phyloP scores from a whole-genome alignment of 2,888 invertebrate genomes.

The Watsonalla cultraria region DNA sequence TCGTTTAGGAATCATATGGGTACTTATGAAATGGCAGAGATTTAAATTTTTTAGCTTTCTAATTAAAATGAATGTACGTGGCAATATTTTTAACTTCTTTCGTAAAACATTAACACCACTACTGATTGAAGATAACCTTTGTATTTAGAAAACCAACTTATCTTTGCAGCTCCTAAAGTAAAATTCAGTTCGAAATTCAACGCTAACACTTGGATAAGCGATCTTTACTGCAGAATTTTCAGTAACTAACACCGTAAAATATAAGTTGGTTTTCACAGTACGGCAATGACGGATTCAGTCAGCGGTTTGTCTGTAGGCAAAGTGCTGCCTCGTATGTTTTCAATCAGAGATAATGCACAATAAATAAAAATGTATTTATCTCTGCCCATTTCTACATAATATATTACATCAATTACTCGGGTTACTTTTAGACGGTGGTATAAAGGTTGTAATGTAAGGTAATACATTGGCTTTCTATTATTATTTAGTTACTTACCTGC shows the following conservation, averaged over 20 bases:
- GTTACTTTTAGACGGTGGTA: neutral
- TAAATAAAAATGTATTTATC: constrained; percentile 23
- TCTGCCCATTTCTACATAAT: constrained; percentile 1
- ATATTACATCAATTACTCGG: neutral
- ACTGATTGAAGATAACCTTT: constrained; percentile 49
- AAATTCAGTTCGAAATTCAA: constrained; percentile 6
- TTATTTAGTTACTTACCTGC: too few species aligned
- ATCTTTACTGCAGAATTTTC: constrained; percentile 4
- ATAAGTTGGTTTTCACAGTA: constrained; percentile 23
- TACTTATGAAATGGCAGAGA: too few species aligned
- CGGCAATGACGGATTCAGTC: constrained; percentile 48
- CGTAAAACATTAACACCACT: constrained; percentile 35
- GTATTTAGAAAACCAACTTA: constrained; percentile 23
- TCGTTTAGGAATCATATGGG: too few species aligned
- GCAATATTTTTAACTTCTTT: constrained; percentile 22
- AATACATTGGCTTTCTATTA: too few species aligned
- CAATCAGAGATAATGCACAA: constrained; percentile 19
- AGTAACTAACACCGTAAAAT: constrained; percentile 8
- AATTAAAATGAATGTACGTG: too few species aligned
- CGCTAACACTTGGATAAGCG: constrained; percentile 4
- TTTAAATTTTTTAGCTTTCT: too few species aligned
- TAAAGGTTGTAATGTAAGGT: too few species aligned
- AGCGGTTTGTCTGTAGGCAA: constrained; percentile 32
- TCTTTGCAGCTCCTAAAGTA: constrained; percentile 6
- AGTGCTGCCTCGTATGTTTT: constrained; percentile 29